phyloP scores from a whole-genome alignment of 2,113 vertebrate species.

The Rallus limicola region DNA sequence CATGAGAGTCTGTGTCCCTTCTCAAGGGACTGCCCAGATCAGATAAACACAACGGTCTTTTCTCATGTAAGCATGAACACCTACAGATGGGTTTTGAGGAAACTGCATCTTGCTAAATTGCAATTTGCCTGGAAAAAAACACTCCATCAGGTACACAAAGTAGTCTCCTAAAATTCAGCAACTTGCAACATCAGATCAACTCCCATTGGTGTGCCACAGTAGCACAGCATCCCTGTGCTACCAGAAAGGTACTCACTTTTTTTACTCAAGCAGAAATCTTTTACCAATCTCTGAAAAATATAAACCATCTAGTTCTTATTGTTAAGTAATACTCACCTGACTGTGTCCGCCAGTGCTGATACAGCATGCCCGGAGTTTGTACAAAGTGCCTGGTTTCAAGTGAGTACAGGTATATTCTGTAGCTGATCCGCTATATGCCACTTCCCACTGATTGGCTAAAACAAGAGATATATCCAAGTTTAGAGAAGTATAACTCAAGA shows the following conservation, averaged over 20 bases:
- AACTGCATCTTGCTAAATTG: neutral
- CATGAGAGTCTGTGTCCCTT: neutral
- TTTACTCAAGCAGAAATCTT: neutral
- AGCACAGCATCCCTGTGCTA: neutral
- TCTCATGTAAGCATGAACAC: neutral
- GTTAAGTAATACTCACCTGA: constrained; percentile 75
- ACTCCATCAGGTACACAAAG: fast-evolving
- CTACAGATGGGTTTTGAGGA: neutral
- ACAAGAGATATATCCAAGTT: neutral
- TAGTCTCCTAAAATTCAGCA: neutral
- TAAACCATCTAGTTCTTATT: fast-evolving
- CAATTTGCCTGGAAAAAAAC: neutral
- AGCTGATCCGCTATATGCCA: constrained; percentile 89
- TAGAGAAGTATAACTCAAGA: neutral
- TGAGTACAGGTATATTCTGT: constrained; percentile 88
- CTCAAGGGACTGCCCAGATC: neutral
- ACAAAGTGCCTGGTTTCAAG: constrained; percentile 91
- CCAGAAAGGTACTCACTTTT: neutral
- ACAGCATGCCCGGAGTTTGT: constrained; percentile 91
- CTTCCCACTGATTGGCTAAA: constrained; percentile 89
- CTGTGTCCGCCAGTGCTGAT: constrained; percentile 96
- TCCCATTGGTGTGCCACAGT: neutral
- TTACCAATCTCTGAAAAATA: neutral
- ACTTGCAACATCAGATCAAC: neutral
- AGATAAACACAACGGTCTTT: neutral